Evolutionary conservation across 2,113 vertebrate genomes (phyloP).

Genomic region (Crotalus helleri): DNA sequence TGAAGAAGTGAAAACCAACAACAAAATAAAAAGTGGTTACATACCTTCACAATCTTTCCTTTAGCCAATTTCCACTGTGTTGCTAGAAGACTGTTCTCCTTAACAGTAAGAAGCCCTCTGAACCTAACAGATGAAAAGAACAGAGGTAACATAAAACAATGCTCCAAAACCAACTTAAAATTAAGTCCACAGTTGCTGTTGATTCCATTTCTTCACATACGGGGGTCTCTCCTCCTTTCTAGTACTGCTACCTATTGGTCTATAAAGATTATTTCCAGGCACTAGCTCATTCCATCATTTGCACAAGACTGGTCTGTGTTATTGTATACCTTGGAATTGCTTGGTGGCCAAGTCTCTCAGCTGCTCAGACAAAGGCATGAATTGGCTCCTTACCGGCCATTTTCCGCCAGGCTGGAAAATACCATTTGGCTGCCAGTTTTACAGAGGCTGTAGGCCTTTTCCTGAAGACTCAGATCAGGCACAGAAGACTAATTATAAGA

Average conservation of each 20-base stretch:
- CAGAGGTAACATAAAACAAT: not conserved
- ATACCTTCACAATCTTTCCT: slow-evolving; percentile 55
- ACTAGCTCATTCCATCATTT: slow-evolving; percentile 64
- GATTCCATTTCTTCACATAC: slow-evolving; percentile 18
- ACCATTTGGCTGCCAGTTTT: slow-evolving; percentile 68
- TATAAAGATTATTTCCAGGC: slow-evolving; percentile 76
- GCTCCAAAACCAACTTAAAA: not conserved
- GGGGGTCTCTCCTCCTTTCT: slow-evolving; percentile 30
- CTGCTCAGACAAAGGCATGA: slow-evolving; percentile 74
- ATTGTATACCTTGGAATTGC: slow-evolving; percentile 66
- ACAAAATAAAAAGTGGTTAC: slow-evolving; percentile 21
- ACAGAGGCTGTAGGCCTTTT: slow-evolving; percentile 65
- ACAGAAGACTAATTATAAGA: slow-evolving; percentile 57
- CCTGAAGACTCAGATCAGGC: slow-evolving; percentile 57
- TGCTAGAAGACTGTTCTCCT: slow-evolving; percentile 27
- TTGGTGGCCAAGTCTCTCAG: slow-evolving; percentile 68
- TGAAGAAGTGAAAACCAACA: slow-evolving; percentile 15
- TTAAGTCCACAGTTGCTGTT: slow-evolving; percentile 35
- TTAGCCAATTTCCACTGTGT: slow-evolving; percentile 56
- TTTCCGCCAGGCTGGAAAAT: slow-evolving; percentile 73
- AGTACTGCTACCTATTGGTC: slow-evolving; percentile 55
- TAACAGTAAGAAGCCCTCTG: slow-evolving; percentile 46
- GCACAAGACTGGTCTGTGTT: slow-evolving; percentile 70
- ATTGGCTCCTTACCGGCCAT: slow-evolving; percentile 61
- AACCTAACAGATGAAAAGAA: slow-evolving; percentile 42